phyloP scores from a whole-genome alignment of 2,113 vertebrate genomes.

The Hyperopisus bebe region DNA sequence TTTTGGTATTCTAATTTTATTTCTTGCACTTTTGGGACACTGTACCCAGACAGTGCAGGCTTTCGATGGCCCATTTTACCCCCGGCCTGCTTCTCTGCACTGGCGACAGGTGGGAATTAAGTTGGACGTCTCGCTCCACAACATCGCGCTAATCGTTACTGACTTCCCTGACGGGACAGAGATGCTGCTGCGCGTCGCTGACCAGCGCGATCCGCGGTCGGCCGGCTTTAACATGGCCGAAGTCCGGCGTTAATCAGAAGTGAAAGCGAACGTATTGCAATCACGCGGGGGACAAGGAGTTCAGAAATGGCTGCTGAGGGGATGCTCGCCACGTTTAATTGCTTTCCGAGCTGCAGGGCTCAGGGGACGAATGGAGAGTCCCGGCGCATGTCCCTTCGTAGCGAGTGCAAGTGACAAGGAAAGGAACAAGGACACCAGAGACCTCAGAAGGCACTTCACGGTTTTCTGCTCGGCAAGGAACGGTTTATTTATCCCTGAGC shows the following conservation, averaged over 20 bases:
- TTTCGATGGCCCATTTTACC: neutral
- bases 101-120: neutral
- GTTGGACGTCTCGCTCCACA: neutral
- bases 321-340: neutral
- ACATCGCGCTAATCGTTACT: neutral
- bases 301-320: neutral
- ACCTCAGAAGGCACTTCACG: neutral
- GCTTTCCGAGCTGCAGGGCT: neutral
- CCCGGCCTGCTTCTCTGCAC: neutral
- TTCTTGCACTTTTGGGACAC: neutral
- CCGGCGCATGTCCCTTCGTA: neutral
- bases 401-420: neutral
- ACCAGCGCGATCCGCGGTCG: neutral
- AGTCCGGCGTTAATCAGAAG: neutral
- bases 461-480: neutral
- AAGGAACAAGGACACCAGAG: neutral
- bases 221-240: neutral
- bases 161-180: neutral
- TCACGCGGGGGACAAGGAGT: neutral
- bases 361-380: neutral
- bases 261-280: slow-evolving; percentile 7
- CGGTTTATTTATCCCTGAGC: neutral
- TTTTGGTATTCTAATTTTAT: neutral
- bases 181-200: neutral
- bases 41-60: neutral